phyloP scores from a whole-genome alignment of 2,113 vertebrate species.

The Pogona vitticeps region DNA sequence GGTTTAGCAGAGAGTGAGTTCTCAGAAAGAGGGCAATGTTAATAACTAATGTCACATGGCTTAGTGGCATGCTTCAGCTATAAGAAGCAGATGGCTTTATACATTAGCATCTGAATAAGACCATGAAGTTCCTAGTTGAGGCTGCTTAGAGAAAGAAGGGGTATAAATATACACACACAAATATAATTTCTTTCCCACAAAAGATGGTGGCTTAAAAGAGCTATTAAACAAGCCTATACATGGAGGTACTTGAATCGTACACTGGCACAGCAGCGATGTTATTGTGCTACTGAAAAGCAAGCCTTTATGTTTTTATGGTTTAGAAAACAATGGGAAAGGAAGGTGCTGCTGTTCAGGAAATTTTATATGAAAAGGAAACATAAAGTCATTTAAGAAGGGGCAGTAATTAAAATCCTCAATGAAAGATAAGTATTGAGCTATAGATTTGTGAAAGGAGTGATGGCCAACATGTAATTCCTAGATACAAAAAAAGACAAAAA shows the following conservation, averaged over 20 bases:
- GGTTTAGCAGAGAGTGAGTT: constrained; percentile 41
- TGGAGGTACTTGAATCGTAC: background rate
- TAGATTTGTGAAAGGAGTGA: background rate
- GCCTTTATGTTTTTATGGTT: background rate
- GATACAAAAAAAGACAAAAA: too few species aligned
- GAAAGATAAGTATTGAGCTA: background rate
- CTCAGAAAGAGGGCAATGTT: constrained; percentile 63
- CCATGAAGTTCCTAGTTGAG: constrained; percentile 10
- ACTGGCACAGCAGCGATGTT: background rate
- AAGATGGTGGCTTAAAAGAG: background rate
- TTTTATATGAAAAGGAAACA: background rate
- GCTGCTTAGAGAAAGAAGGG: background rate
- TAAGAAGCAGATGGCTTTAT: constrained; percentile 58
- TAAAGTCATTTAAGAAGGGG: background rate
- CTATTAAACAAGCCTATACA: constrained; percentile 5
- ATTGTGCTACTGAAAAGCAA: background rate
- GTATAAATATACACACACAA: background rate
- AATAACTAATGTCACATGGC: constrained; percentile 57
- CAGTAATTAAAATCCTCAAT: background rate
- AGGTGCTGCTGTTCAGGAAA: background rate
- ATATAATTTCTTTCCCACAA: background rate
- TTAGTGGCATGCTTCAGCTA: constrained; percentile 46
- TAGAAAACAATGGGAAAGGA: background rate
- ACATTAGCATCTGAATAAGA: constrained; percentile 63
- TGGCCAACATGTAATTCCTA: too few species aligned